Percentiles rank a stretch among this genome's conserved stretches.
Conservation (phyloP, 2,888 invertebrate genomes). For the Nomada fabriciana region DNA sequence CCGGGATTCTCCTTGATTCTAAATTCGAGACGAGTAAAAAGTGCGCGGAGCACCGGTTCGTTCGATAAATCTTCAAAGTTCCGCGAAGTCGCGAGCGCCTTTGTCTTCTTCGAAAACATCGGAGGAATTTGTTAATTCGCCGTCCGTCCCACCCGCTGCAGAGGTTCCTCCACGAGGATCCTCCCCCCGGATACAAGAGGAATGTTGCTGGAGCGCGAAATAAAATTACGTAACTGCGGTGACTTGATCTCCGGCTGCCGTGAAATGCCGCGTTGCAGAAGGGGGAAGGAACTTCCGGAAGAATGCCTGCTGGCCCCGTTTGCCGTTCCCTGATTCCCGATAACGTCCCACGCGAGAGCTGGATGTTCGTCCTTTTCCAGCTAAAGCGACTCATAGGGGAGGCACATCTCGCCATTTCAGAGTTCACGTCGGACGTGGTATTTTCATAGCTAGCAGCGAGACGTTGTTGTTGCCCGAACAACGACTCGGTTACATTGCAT, state of each 20-base stretch:
- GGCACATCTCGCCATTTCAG: not conserved
- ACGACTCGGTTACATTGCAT: conserved; percentile 36
- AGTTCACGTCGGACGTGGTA: conserved; percentile 27
- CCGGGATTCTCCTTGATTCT: not conserved
- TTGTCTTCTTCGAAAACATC: conserved; percentile 13
- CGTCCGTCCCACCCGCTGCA: not conserved
- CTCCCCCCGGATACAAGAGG: conserved; percentile 2
- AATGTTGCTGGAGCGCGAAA: conserved; percentile 35
- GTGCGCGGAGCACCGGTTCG: not conserved
- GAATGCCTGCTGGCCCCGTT: conserved; percentile 31
- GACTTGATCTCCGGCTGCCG: conserved; percentile 21
- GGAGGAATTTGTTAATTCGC: conserved; percentile 38
- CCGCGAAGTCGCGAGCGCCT: not conserved
- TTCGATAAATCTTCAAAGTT: conserved; percentile 14
- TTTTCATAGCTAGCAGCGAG: conserved; percentile 25
- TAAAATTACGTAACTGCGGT: conserved; percentile 50
- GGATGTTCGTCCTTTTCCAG: conserved; percentile 9
- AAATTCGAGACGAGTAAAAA: conserved; percentile 22
- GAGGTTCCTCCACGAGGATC: not conserved
- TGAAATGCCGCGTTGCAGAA: not conserved
- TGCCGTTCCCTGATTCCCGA: conserved; percentile 37
- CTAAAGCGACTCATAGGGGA: conserved; percentile 32
- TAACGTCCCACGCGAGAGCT: conserved; percentile 23
- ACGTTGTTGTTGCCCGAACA: conserved; percentile 11
- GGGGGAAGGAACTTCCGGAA: conserved; percentile 29